A percentile compares a stretch with the other conserved stretches of the same genome.
phyloP scores from a whole-genome alignment of 1,140 invertebrate genomes.

The Cotesia typhae region DNA sequence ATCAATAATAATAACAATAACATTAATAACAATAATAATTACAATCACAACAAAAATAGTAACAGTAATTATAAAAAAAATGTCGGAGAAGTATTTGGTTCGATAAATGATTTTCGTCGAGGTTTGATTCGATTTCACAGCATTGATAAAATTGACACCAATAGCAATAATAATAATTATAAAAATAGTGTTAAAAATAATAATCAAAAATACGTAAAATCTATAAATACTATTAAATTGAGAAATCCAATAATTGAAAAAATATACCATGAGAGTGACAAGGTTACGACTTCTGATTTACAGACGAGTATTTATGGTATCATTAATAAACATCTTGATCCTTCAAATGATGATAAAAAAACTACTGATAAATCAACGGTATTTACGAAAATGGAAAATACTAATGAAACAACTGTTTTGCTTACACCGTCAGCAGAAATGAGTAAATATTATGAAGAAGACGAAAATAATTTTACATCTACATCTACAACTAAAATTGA shows the following conservation, averaged over 20 bases:
- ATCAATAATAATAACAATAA: not conserved
- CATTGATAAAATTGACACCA: not conserved
- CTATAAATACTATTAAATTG: conserved; percentile 7
- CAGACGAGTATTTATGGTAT: conserved; percentile 10
- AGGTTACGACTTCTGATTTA: conserved; percentile 5
- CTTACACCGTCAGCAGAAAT: not conserved
- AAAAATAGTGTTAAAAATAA: not conserved
- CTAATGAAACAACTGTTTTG: not conserved
- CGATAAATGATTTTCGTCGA: not conserved
- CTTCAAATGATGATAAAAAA: not conserved
- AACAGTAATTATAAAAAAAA: not conserved
- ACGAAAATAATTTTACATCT: not conserved
- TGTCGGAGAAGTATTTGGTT: not conserved
- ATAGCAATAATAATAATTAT: not conserved
- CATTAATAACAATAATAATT: not conserved
- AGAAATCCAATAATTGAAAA: conserved; percentile 9
- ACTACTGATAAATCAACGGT: not conserved
- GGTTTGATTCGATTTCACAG: not conserved
- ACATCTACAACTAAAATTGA: too few species aligned
- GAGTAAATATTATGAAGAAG: not conserved
- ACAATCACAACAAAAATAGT: not conserved
- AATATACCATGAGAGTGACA: conserved; percentile 17
- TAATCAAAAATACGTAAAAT: not conserved
- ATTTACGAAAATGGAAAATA: not conserved
- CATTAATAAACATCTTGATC: not conserved